Conservation (phyloP, 2,888 invertebrate species). For the Rotaria macrura region DNA sequence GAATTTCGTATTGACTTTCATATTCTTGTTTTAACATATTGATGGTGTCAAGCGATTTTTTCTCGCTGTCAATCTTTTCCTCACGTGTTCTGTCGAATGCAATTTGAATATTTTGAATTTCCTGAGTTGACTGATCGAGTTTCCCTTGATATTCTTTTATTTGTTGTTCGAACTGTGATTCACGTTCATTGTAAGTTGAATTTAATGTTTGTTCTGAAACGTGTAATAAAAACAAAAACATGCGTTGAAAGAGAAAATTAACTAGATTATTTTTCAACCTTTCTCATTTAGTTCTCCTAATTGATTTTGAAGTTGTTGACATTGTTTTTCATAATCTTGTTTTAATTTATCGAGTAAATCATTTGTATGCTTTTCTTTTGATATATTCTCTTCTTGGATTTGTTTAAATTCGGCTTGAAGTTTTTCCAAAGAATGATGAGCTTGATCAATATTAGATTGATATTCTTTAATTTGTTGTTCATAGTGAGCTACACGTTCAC, state of each 20-base stretch:
- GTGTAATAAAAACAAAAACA: neutral
- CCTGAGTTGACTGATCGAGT: neutral
- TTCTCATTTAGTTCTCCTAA: neutral
- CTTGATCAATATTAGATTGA: neutral
- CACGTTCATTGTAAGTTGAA: neutral
- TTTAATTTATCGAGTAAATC: neutral
- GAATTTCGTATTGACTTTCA: neutral
- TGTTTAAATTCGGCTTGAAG: neutral
- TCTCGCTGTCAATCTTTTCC: neutral
- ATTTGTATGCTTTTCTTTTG: neutral
- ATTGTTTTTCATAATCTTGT: neutral
- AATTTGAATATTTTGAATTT: neutral
- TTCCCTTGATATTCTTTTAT: neutral
- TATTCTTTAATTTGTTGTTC: neutral
- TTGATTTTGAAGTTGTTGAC: neutral
- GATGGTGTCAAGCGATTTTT: neutral
- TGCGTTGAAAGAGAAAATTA: neutral
- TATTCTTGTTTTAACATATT: slow-evolving; percentile 1
- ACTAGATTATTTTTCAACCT: neutral
- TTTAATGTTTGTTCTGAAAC: neutral
- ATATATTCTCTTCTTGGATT: neutral
- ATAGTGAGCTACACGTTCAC: neutral
- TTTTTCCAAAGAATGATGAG: neutral
- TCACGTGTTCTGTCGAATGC: neutral
- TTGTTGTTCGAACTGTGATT: neutral